These are phyloP conservation scores for Baryphthengus martii DNA, from an alignment of 2,113 vertebrate genomes.

Conservation along the genomic window DNA sequence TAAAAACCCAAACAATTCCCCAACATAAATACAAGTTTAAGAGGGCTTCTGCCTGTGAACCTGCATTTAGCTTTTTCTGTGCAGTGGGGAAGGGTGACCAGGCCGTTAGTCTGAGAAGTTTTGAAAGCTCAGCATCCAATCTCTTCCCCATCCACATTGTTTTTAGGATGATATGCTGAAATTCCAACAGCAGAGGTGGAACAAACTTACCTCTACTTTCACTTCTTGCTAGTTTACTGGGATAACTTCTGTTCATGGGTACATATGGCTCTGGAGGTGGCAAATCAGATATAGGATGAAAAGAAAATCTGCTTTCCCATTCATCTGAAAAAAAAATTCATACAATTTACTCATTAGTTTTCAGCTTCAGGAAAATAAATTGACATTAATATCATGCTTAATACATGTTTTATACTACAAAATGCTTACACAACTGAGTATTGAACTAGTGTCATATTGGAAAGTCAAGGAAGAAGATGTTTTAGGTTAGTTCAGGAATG, in stretches of 20 bases:
- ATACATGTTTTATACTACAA: neutral
- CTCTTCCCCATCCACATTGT: neutral
- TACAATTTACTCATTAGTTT: neutral
- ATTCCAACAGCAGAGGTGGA: neutral
- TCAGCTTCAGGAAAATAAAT: neutral
- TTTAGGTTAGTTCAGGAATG: neutral
- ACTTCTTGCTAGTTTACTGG: conserved; percentile 87
- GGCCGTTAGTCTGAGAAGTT: neutral
- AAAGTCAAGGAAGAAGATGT: neutral
- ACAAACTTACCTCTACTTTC: conserved; percentile 85
- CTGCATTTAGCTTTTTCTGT: neutral
- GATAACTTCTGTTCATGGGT: conserved; percentile 87
- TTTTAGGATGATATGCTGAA: neutral
- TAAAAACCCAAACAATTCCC: neutral
- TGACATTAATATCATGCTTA: neutral
- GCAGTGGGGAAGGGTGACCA: neutral
- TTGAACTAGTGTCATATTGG: neutral
- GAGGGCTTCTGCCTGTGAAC: neutral
- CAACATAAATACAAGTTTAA: neutral
- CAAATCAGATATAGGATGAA: conserved; percentile 91
- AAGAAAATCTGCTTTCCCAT: conserved; percentile 93
- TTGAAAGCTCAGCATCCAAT: neutral
- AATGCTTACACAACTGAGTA: neutral
- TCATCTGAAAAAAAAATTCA: conserved; percentile 82
- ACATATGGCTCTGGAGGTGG: conserved; percentile 93